Evolutionary conservation across 1,140 invertebrate genomes (phyloP).

Genomic region (Drosophila lowei): DNA sequence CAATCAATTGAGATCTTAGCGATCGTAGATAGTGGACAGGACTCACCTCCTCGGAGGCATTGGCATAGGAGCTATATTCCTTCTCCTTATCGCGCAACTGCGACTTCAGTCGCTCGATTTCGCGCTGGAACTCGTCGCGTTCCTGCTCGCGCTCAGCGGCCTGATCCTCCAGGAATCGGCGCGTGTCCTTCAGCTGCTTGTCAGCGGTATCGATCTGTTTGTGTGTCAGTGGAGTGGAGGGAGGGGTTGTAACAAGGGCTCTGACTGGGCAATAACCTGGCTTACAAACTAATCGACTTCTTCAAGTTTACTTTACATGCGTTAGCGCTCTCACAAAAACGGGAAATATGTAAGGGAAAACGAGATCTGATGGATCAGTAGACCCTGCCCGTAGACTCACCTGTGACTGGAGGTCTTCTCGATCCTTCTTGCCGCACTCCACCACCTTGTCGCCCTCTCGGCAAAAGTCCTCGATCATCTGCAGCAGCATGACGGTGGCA

Average conservation of each 20-base stretch:
- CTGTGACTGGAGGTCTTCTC: constrained; percentile 89
- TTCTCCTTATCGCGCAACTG: constrained; percentile 86
- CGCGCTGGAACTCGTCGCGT: constrained; percentile 89
- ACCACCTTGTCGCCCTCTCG: constrained; percentile 86
- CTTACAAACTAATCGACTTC: constrained; percentile 54
- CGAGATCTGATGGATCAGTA: not conserved
- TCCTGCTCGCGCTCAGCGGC: constrained; percentile 90
- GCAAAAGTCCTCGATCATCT: constrained; percentile 86
- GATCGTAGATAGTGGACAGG: constrained; percentile 29
- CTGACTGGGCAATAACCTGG: constrained; percentile 23
- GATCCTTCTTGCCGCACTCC: constrained; percentile 86
- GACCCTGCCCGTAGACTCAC: constrained; percentile 81
- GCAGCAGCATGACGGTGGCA: constrained; percentile 83
- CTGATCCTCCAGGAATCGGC: constrained; percentile 91
- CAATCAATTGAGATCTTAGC: constrained; percentile 44
- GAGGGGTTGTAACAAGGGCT: constrained; percentile 32
- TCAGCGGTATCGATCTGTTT: constrained; percentile 90
- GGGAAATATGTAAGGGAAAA: constrained; percentile 3
- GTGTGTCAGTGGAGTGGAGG: constrained; percentile 21
- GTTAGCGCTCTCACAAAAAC: constrained; percentile 48
- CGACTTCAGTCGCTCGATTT: constrained; percentile 86
- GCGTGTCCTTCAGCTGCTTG: constrained; percentile 89
- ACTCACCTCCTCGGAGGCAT: constrained; percentile 85
- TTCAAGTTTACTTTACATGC: constrained; percentile 53
- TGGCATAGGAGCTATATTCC: constrained; percentile 85